Base-by-base conservation (phyloP, 1,140 invertebrate genomes). In the Hylaeus anthracinus region DNA sequence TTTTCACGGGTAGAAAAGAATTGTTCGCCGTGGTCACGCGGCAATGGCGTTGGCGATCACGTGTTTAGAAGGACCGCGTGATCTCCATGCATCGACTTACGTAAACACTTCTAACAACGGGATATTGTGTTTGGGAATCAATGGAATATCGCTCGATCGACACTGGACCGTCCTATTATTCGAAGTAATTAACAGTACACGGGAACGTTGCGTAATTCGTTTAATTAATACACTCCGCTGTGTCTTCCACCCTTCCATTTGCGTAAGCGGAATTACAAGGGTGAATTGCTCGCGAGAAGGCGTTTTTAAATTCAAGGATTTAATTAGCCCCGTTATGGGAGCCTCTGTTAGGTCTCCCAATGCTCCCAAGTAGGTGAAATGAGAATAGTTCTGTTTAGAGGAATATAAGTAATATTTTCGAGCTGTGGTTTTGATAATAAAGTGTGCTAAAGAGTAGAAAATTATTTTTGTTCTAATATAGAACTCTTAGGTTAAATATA, bases 61-160 rank as follows among this genome's bases (percentile, higher is more conserved):
- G 77, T 70, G 70, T 48, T 8, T 8, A 1, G 14, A 37, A 56
- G 14, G 51, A 26, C 77, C 77, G 51, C 77, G 77, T 79, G 77
- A 73, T 63, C 26, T 26, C 14, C 41, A 51, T 8, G 39, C 48
- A 8, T n/a, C 41, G 51, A 51, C 77, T 67, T 67, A 79, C 77
- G 77, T 79, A 71, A 51, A 79, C 45, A 12, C 6, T 8, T 4
- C 45, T 45, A 63, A 39, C 72, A 48, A 71, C 10, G 14, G 39
- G 60, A 41, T n/a, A 79, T 65, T 53, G 58, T 78, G 63, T 79
- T 79, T 79, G 64, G 58, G 45, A 72, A 79, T 73, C 72, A 79
- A 79, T 73, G 61, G 60, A 48, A 79, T 65, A 53, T 41, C 60
- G 6, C 51, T 65, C 12, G 70, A 79, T 79, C 77, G 51, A 79